Percentiles rank a stretch among this genome's conserved stretches.
Conservation (phyloP, 1,140 invertebrate species). For the Eupeodes corollae region DNA sequence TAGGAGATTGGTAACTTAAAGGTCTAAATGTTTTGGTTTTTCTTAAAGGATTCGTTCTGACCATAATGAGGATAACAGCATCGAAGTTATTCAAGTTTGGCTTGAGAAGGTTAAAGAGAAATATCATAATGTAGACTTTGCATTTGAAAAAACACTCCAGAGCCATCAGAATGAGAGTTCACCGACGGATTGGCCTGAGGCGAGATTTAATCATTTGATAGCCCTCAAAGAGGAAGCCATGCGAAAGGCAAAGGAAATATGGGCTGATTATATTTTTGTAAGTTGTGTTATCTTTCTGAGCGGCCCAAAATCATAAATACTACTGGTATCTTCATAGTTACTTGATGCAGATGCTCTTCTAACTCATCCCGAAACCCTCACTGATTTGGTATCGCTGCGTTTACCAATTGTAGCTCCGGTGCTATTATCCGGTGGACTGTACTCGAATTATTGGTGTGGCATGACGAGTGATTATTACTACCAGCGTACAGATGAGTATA, state of each 20-base stretch:
- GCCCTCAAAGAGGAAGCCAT: constrained; percentile 68
- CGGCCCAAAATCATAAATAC: too few relatives aligned
- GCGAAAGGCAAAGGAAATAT: constrained; percentile 54
- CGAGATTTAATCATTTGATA: constrained; percentile 73
- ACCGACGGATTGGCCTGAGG: constrained; percentile 60
- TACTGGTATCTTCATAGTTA: constrained; percentile 52
- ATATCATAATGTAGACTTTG: constrained; percentile 63
- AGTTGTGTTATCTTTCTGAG: constrained; percentile 14
- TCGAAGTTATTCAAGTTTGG: constrained; percentile 67
- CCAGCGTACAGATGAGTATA: constrained; percentile 73
- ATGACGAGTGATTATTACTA: constrained; percentile 87
- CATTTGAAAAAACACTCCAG: constrained; percentile 44
- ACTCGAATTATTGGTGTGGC: constrained; percentile 94
- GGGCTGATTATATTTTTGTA: constrained; percentile 80
- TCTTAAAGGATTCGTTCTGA: constrained; percentile 70
- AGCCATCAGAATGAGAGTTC: constrained; percentile 49
- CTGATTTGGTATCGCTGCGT: constrained; percentile 54
- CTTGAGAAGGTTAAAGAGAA: constrained; percentile 42
- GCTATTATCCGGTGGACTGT: constrained; percentile 72
- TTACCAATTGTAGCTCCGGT: constrained; percentile 66
- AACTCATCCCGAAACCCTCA: constrained; percentile 57
- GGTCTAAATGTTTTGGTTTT: background rate
- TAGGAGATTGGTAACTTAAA: background rate
- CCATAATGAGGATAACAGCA: constrained; percentile 71
- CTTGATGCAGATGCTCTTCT: constrained; percentile 82